Evolutionary conservation across 2,797 vertebrate genomes (phyloP), one percentile per base, ranked within the genome.

Genomic region (Cottoperca gobio): DNA sequence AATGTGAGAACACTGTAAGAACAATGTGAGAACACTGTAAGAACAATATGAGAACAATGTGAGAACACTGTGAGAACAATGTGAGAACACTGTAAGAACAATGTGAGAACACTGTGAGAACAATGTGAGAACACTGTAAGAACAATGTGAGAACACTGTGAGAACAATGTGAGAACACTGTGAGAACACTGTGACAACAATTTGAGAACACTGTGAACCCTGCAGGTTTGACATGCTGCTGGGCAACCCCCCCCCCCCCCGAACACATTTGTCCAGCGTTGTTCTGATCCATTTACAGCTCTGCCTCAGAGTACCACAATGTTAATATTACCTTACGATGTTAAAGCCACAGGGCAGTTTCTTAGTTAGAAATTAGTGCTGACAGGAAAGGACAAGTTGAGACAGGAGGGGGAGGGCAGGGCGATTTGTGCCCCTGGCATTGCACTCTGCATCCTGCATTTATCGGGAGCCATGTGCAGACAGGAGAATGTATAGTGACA

Each of bases 311-410:
- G 35, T 55, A 65, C 24, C 12, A 40, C 16, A 39, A 40, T 16
- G 60, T 52, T 26, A 73, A 79, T 61, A 63, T 78, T 39, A 79
- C 52, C 73, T 71, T 72, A 48, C 24, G 76, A 37, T 24, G 43
- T 61, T 59, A 40, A 79, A 76, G 81, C 64, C 75, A 73, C 52
- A 23, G 66, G 69, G 70, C 64, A 33, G 26, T 64, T 80, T 78
- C 57, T 82, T 67, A 50, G 64, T 26, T 54, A 62, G 59, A 73
- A 84, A 83, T 79, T 37, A 76, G 62, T 39, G 65, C 84, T 85
- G 82, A 91, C 88, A 89, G 72, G 81, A 66, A 87, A 90, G 65
- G 90, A 80, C 93, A 85, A 84, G 92, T 76, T 64, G 48, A 86
- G 85, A 85, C 88, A 86, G 16, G 84, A 82, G 66, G 46, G 49